These are phyloP conservation scores for Phoebastria nigripes DNA, from an alignment of 2,797 vertebrate genomes.

Conservation along the genomic window DNA sequence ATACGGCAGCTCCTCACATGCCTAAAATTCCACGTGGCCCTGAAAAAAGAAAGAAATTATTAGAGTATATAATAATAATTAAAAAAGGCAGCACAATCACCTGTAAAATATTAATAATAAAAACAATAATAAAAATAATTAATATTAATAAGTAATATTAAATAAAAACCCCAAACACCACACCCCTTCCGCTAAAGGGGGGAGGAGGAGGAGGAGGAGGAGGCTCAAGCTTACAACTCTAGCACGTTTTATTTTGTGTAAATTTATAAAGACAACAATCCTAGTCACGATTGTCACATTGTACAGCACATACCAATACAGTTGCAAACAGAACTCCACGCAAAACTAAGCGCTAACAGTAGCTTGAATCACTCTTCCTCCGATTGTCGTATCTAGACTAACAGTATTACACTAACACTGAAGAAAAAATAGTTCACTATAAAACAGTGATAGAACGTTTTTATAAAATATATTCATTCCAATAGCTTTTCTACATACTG, in stretches of 20 bases:
- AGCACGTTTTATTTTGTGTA: constrained; percentile 55
- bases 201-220: neutral
- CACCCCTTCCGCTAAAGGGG: neutral
- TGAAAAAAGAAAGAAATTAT: neutral
- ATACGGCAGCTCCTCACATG: neutral
- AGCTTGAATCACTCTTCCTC: constrained; percentile 62
- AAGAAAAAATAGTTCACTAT: constrained; percentile 64
- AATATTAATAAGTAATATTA: neutral
- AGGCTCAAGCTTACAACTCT: constrained; percentile 59
- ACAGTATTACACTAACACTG: constrained; percentile 64
- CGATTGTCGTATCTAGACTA: constrained; percentile 69
- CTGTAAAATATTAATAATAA: neutral
- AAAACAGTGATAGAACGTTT: constrained; percentile 72
- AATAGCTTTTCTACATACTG: constrained; percentile 60
- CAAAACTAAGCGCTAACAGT: constrained; percentile 34
- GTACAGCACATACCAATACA: constrained; percentile 68
- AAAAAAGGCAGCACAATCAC: neutral
- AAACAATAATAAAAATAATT: neutral
- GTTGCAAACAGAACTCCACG: constrained; percentile 62
- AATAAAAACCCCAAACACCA: neutral
- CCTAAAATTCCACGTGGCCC: neutral
- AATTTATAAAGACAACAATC: constrained; percentile 69
- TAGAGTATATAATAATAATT: neutral
- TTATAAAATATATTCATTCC: constrained; percentile 71
- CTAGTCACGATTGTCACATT: constrained; percentile 69